Conservation (phyloP, 2,888 invertebrate species). For the Acanthosepion lycidas region DNA sequence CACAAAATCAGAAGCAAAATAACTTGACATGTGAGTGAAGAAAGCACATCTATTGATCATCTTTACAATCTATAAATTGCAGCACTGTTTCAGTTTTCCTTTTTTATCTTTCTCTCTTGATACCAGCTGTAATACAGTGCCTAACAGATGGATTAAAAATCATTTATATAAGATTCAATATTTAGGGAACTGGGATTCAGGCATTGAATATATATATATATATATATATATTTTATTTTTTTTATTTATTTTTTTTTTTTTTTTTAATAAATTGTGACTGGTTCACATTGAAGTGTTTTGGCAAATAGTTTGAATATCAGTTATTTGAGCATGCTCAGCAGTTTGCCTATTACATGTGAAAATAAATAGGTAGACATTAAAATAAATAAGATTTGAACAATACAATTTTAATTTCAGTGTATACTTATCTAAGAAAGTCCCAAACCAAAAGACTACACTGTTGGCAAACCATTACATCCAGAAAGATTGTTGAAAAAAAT, state of each 20-base stretch:
- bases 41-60: background rate
- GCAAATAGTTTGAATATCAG: background rate
- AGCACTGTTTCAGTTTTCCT: background rate
- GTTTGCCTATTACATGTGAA: background rate
- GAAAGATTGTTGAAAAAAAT: background rate
- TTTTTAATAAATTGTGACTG: background rate
- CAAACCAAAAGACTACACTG: background rate
- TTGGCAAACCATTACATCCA: background rate
- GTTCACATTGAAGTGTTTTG: background rate
- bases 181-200: background rate
- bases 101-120: background rate
- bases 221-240: too few species aligned
- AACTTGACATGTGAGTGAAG: background rate
- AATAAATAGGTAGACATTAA: background rate
- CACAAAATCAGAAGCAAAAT: background rate
- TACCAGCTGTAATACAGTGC: background rate
- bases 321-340: background rate
- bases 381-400: background rate
- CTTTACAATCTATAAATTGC: background rate
- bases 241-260: background rate
- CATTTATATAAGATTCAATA: background rate
- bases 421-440: background rate
- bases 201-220: background rate
- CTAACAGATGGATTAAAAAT: background rate
- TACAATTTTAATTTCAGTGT: background rate